Percentiles rank a stretch among this genome's conserved stretches.
Evolutionary conservation across 2,888 invertebrate genomes (phyloP).

Genomic region (Dolomedes plantarius): DNA sequence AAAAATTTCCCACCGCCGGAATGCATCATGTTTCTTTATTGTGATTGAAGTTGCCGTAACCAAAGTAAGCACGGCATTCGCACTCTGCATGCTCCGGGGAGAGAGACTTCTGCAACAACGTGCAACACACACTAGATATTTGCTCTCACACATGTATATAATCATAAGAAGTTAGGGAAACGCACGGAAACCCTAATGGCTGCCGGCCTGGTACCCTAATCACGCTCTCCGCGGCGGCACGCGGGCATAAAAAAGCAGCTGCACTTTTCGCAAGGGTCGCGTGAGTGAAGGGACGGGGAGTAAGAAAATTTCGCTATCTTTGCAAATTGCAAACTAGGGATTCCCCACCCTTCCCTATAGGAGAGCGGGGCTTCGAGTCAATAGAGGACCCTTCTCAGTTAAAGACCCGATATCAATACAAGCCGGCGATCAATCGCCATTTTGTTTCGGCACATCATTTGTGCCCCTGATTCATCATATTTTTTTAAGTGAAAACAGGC

Average conservation of each 20-base stretch:
- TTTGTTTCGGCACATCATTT: too few relatives aligned
- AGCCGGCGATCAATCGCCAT: neutral
- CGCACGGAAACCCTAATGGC: slow-evolving; percentile 47
- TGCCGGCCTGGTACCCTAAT: slow-evolving; percentile 9
- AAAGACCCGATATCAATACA: neutral
- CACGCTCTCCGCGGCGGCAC: slow-evolving; percentile 14
- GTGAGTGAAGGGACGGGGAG: slow-evolving; percentile 32
- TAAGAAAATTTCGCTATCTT: slow-evolving; percentile 63
- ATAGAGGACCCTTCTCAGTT: neutral
- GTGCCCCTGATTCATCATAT: too few relatives aligned
- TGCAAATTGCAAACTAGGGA: slow-evolving; percentile 46
- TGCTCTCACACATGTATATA: slow-evolving; percentile 70
- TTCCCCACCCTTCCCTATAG: neutral
- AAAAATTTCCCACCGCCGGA: neutral
- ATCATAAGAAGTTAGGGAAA: slow-evolving; percentile 67
- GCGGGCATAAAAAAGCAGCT: slow-evolving; percentile 61
- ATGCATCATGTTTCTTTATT: slow-evolving; percentile 28
- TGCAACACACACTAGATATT: slow-evolving; percentile 62
- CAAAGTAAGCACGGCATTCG: slow-evolving; percentile 12
- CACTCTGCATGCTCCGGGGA: neutral
- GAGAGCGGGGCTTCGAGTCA: neutral
- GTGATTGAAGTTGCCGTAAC: slow-evolving; percentile 34
- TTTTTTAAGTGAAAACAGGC: too few relatives aligned
- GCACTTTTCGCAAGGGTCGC: slow-evolving; percentile 59
- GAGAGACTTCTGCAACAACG: neutral